Conservation (phyloP, 53 echinoderm and acorn worm genomes). For the Holothuria scabra region DNA sequence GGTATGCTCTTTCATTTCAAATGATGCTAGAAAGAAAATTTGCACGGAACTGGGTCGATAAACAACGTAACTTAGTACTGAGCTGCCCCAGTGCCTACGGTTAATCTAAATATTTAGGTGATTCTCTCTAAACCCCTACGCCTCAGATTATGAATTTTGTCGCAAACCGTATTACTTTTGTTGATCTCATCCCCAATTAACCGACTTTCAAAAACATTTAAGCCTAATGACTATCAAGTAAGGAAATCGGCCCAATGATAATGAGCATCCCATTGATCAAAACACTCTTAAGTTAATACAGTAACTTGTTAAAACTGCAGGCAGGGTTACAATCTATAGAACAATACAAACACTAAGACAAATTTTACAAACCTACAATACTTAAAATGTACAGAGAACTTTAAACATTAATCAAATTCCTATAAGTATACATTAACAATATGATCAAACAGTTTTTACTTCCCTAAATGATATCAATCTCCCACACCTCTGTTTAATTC, state of each 20-base stretch:
- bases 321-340: no score
- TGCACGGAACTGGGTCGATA: constrained; percentile 15
- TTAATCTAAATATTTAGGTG: constrained; percentile 17
- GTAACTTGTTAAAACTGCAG: no score
- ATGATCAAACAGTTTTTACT: no score
- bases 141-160: constrained; percentile 36
- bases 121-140: not conserved
- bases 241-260: not conserved
- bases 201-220: constrained; percentile 6
- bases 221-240: constrained; percentile 1
- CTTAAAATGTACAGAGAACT: no score
- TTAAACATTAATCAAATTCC: no score
- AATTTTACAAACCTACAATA: no score
- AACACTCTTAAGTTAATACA: no score
- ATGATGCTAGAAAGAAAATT: not conserved
- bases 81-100: constrained; percentile 5
- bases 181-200: constrained; percentile 34
- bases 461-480: no score
- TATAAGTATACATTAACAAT: no score
- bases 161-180: constrained; percentile 16
- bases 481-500: no score
- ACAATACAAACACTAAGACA: no score
- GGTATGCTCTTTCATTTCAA: constrained; percentile 14
- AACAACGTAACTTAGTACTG: constrained; percentile 27
- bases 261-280: not conserved